Evolutionary conservation across 2,888 invertebrate species (phyloP), one percentile per base, ranked within the genome.

Genomic region (Drosophila dives): DNA sequence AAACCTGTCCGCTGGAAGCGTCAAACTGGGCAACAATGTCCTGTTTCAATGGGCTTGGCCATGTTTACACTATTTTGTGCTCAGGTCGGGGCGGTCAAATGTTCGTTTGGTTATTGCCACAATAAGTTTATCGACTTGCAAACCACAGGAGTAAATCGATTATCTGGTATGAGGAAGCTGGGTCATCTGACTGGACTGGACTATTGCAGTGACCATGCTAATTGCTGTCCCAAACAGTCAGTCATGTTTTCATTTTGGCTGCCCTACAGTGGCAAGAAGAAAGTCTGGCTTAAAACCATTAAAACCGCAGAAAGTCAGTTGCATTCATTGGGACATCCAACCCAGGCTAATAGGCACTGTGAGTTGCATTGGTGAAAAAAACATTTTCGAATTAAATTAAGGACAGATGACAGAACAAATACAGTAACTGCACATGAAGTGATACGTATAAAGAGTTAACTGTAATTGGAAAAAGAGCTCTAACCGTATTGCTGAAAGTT

Each of bases 251-350:
- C 34, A 36, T 26, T 45, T 7, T 23, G 12, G 20, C 45, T 45
- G 48, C 49, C 38, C 34, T 55, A 42, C 50, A 48, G 29, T 20
- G 20, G 20, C 12, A 2, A 33, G 20, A 32, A n/a, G 26, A 40
- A 60, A 60, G 4, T 8, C 33, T 15, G 45, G 53, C 36, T 40
- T 20, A 53, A 15, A n/a, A 15, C 11, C 33, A 53, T 51, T 49
- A 34, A 72, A 53, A 54, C 68, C 75, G 51, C 68, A 86, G 72
- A 91, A 84, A 90, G 85, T 91, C 87, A 87, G 84, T 81, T 81
- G 74, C 81, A 86, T 67, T 67, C 71, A 65, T 53, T 17, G 38
- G 34, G 29, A 49, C 20, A 49, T 7, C 40, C 60, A 12, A 10
- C 15, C 33, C 34, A 54, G n/a, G 40, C 23, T 6, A 15, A 38